A percentile compares a stretch with the other conserved stretches of the same genome.
Evolutionary conservation across 2,113 vertebrate genomes (phyloP).

Genomic region (Anolis sagrei): DNA sequence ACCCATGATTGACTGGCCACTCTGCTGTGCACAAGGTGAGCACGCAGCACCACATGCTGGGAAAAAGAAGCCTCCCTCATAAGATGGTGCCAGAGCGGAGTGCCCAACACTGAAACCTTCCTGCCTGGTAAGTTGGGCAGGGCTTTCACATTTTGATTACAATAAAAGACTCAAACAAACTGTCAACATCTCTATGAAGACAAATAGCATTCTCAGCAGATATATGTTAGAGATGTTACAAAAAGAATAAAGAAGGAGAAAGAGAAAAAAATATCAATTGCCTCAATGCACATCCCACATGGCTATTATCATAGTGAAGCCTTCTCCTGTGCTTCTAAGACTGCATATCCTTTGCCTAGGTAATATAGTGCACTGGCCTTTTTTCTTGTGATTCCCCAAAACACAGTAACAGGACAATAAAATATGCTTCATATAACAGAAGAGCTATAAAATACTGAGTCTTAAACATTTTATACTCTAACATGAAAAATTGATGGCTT

Average conservation of each 20-base stretch:
- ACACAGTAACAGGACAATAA: constrained; percentile 29
- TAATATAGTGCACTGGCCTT: background rate
- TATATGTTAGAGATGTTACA: constrained; percentile 12
- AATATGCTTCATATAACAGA: constrained; percentile 10
- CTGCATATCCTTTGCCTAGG: constrained; percentile 12
- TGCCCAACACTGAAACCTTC: too few species aligned
- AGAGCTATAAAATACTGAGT: constrained; percentile 39
- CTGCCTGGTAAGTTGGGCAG: too few species aligned
- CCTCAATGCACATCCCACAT: background rate
- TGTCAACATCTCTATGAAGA: background rate
- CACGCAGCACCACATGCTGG: too few species aligned
- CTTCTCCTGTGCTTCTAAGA: background rate
- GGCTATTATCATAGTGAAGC: constrained; percentile 15
- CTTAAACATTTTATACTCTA: constrained; percentile 23
- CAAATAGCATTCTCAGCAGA: constrained; percentile 12
- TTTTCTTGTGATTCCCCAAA: constrained; percentile 32
- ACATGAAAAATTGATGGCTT: background rate
- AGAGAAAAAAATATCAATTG: background rate
- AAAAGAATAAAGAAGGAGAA: background rate
- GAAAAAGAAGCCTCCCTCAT: too few species aligned
- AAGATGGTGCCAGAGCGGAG: too few species aligned
- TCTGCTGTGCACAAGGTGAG: too few species aligned
- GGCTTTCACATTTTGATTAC: constrained; percentile 35
- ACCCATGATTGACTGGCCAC: too few species aligned
- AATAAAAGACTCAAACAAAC: constrained; percentile 44